Conservation (phyloP, 2,797 vertebrate genomes). For the Diceros bicornis region DNA sequence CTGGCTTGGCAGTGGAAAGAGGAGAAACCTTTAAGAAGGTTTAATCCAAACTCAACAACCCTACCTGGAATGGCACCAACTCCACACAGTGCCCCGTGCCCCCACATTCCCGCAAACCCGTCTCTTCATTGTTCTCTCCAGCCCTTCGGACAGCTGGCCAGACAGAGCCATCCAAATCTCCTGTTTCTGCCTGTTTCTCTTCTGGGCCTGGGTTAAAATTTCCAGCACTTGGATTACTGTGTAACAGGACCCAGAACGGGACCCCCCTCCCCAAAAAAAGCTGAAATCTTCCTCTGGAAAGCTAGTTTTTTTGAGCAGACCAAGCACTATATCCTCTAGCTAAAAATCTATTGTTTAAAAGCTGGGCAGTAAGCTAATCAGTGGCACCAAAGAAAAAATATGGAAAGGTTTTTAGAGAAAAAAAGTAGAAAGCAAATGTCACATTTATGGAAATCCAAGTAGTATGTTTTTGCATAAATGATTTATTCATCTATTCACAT, state of each 20-base stretch:
- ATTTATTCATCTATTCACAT: conserved; percentile 48
- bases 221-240: conserved; percentile 84
- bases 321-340: background rate
- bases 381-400: background rate
- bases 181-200: conserved; percentile 77
- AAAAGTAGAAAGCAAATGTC: conserved; percentile 57
- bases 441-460: conserved; percentile 6
- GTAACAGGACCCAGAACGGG: conserved; percentile 55
- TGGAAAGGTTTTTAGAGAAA: background rate
- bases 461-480: conserved; percentile 52
- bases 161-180: conserved; percentile 86
- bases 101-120: background rate
- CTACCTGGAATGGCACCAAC: background rate
- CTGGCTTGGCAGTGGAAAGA: background rate
- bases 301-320: background rate
- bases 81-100: background rate
- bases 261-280: background rate
- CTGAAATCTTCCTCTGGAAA: conserved; percentile 23
- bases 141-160: conserved; percentile 87
- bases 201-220: conserved; percentile 76
- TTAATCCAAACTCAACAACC: background rate
- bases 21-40: background rate
- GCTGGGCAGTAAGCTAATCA: background rate
- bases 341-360: conserved; percentile 7
- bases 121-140: background rate